Evolutionary conservation across 2,797 vertebrate genomes (phyloP).

Genomic region (Enteromius trimaculatus): DNA sequence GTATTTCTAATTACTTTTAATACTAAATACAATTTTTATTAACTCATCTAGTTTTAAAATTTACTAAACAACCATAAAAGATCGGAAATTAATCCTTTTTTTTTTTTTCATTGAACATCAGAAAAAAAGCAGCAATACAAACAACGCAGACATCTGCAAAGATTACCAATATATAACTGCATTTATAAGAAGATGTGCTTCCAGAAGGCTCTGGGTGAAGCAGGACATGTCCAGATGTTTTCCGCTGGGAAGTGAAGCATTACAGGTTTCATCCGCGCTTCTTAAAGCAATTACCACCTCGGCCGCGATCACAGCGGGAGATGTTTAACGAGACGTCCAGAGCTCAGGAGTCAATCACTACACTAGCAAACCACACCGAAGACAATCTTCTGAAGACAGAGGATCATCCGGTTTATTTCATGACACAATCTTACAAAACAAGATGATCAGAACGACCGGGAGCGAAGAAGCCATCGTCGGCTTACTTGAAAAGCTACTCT

Average conservation of each 20-base stretch:
- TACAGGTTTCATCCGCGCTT: conserved; percentile 24
- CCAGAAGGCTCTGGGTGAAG: conserved; percentile 26
- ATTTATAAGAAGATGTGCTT: not conserved
- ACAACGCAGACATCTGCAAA: not conserved
- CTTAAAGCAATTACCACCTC: conserved; percentile 52
- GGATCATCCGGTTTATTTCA: conserved; percentile 6
- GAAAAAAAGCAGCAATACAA: not conserved
- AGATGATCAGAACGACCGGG: not conserved
- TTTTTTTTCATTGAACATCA: too few relatives aligned
- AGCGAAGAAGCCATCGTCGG: not conserved
- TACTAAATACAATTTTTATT: not conserved
- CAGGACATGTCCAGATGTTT: conserved; percentile 22
- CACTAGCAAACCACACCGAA: not conserved
- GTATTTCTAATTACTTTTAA: not conserved
- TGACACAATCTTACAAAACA: not conserved
- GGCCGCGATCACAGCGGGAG: conserved; percentile 10
- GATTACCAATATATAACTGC: not conserved
- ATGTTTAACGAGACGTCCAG: conserved; percentile 43
- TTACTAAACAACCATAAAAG: not conserved
- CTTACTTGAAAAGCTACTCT: not conserved
- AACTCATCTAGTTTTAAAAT: not conserved
- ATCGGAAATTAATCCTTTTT: too few relatives aligned
- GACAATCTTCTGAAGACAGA: conserved; percentile 6
- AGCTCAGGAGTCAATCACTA: conserved; percentile 14
- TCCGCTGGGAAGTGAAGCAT: not conserved